Evolutionary conservation across 2,888 invertebrate species (phyloP), one percentile per base, ranked within the genome.

Genomic region (Lacanobia oleracea): DNA sequence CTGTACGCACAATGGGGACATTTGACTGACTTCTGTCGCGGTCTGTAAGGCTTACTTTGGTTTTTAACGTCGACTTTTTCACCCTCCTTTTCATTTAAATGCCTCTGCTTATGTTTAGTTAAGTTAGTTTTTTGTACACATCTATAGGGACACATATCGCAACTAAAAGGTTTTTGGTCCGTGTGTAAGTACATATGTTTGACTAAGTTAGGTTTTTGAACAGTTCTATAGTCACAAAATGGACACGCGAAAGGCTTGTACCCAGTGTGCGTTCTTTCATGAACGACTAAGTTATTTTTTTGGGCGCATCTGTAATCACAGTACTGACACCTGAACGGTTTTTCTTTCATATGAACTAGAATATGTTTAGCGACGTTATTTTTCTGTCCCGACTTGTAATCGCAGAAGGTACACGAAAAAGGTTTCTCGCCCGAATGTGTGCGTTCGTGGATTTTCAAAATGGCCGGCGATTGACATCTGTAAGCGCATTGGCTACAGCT

Each of bases 181-280:
- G 96, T 96, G 53, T 96, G 96, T 16, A 96, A 71, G 59, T 96
- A 96, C 96, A 96, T 96, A 63, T 96, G 96, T 81, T 96, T 96
- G 0, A 96, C 96, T 85, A 96, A 86, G 74, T 96, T 96, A 0
- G 96, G 96, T 87, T 96, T 96, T 57, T 96, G 96, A 0, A 96
- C 96, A 0, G 96, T 96, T 9, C 95, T 79, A 16, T 96, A 96
- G 1, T 96, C 96, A 53, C 96, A 96, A 71, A 93, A 96, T 0
- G 95, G 95, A 27, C 96, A 96, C 0, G 94, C 96, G 40, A 96
- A 96, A 0, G 96, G 96, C 64, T 96, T 96, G 67, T 94, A 95
- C 0, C 96, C 96, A 0, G 96, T 96, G n/a, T 96, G 96, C 0
- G 96, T 96, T 1, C 96, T 79, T 75, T 96, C 96, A 63, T 96